Evolutionary conservation across 2,888 invertebrate species (phyloP).

Genomic region (Lasioglossum calceatum): DNA sequence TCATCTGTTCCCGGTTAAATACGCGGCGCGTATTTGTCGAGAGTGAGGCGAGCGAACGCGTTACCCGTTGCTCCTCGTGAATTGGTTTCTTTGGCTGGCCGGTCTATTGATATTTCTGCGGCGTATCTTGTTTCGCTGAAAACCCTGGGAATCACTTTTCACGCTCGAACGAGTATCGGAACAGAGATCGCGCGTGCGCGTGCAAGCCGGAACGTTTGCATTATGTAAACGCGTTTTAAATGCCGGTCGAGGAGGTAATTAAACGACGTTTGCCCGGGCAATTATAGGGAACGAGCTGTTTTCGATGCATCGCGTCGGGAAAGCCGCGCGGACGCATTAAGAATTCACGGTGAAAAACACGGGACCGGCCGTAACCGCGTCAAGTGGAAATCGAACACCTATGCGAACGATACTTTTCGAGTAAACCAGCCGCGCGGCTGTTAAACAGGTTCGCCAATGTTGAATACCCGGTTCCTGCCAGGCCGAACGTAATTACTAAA

Average conservation of each 20-base stretch:
- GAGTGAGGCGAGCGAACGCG: not conserved
- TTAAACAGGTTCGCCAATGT: not conserved
- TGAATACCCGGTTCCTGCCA: not conserved
- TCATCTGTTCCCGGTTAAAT: not conserved
- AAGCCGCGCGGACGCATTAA: conserved; percentile 14
- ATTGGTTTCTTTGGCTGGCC: conserved; percentile 1
- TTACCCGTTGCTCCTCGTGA: not conserved
- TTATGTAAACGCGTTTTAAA: conserved; percentile 50
- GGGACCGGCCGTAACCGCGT: not conserved
- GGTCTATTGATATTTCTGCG: not conserved
- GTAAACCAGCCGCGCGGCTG: not conserved
- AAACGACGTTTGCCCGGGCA: conserved; percentile 46
- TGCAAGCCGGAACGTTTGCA: conserved; percentile 7
- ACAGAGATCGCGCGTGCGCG: not conserved
- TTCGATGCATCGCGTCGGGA: conserved; percentile 33
- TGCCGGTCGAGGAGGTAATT: conserved; percentile 44
- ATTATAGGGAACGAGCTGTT: conserved; percentile 47
- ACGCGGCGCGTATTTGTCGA: conserved; percentile 2
- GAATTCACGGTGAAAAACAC: conserved; percentile 30
- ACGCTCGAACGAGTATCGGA: conserved; percentile 11
- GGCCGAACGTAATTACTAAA: not conserved
- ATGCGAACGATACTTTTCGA: not conserved
- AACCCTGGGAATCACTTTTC: conserved; percentile 4
- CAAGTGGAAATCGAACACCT: conserved; percentile 4
- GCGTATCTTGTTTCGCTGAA: not conserved